Evolutionary conservation across 2,113 vertebrate species (phyloP).

Genomic region (Formicarius rufipectus): DNA sequence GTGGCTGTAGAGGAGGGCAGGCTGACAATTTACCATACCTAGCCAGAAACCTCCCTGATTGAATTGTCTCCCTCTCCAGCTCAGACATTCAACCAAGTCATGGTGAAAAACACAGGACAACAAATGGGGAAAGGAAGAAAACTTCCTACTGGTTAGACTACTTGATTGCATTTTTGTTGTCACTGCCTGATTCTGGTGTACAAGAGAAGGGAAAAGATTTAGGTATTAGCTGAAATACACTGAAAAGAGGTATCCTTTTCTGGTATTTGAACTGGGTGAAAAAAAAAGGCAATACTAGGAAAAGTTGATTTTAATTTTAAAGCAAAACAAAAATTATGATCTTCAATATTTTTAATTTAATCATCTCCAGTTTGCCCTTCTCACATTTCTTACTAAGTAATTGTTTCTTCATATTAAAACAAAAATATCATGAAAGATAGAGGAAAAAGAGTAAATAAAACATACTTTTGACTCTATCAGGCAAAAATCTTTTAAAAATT

Average conservation of each 20-base stretch:
- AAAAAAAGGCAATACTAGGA: not conserved
- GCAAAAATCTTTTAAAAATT: not conserved
- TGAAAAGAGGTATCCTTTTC: not conserved
- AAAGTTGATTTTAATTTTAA: not conserved
- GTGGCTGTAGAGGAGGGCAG: not conserved
- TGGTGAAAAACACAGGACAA: not conserved
- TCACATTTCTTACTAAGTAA: not conserved
- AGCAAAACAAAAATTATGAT: rapidly evolving
- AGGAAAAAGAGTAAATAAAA: not conserved
- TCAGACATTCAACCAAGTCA: not conserved
- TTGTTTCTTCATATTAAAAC: not conserved
- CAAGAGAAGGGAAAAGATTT: not conserved
- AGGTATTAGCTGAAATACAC: not conserved
- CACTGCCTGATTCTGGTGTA: not conserved
- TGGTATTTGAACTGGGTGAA: not conserved
- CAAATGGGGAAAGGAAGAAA: not conserved
- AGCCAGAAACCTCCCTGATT: not conserved
- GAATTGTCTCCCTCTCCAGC: not conserved
- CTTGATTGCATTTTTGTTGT: not conserved
- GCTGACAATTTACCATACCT: not conserved
- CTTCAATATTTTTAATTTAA: not conserved
- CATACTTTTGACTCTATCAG: not conserved
- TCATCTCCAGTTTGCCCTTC: not conserved
- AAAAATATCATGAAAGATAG: not conserved
- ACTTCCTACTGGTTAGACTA: not conserved